These are phyloP conservation scores for Distichodus sexfasciatus DNA, from an alignment of 2,797 vertebrate genomes.

Conservation along the genomic window DNA sequence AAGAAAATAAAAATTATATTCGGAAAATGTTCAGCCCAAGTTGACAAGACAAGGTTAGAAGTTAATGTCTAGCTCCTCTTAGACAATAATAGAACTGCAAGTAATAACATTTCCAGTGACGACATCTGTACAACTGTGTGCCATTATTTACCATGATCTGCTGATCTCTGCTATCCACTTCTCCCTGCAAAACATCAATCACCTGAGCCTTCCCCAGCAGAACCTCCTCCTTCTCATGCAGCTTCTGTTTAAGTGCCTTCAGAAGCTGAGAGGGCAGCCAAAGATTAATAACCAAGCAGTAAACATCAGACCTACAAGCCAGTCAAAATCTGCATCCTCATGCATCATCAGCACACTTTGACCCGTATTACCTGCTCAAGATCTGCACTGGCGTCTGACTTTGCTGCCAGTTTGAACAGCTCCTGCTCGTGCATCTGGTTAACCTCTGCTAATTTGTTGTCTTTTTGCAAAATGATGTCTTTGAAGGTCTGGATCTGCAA, in stretches of 20 bases:
- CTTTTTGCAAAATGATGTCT: slow-evolving; percentile 84
- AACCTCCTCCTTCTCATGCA: slow-evolving; percentile 91
- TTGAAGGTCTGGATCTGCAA: slow-evolving; percentile 82
- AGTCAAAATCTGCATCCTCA: too few relatives aligned
- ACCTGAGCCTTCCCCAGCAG: slow-evolving; percentile 86
- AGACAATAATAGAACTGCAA: too few relatives aligned
- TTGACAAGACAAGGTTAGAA: too few relatives aligned
- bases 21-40: too few relatives aligned
- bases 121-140: not conserved
- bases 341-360: too few relatives aligned
- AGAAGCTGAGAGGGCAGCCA: slow-evolving; percentile 77
- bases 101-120: too few relatives aligned
- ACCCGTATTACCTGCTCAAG: slow-evolving; percentile 79
- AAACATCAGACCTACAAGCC: too few relatives aligned
- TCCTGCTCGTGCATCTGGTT: slow-evolving; percentile 85
- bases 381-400: slow-evolving; percentile 87
- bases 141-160: slow-evolving; percentile 73
- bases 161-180: slow-evolving; percentile 83
- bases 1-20: too few relatives aligned
- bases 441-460: slow-evolving; percentile 72
- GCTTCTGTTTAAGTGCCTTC: slow-evolving; percentile 89
- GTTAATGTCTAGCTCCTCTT: too few relatives aligned
- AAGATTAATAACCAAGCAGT: too few relatives aligned
- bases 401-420: slow-evolving; percentile 85
- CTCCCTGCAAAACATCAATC: slow-evolving; percentile 84